Conservation (phyloP, 1,140 invertebrate species). For the Grapholita molesta region DNA sequence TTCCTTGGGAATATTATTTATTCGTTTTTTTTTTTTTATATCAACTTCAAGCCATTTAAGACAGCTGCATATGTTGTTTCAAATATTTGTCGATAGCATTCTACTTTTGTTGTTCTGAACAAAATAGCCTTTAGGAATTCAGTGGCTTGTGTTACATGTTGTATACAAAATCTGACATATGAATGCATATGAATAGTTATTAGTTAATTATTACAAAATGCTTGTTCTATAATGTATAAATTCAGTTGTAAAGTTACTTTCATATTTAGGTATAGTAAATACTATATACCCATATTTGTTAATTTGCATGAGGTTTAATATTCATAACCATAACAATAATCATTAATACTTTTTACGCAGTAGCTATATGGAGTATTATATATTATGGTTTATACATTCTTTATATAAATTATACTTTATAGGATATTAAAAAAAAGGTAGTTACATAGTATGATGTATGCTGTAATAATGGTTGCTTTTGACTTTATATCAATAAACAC, state of each 20-base stretch:
- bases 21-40: too few species aligned
- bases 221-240: not conserved
- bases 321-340: constrained; percentile 3
- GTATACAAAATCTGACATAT: not conserved
- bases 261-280: not conserved
- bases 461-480: constrained; percentile 75
- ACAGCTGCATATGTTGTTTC: too few species aligned
- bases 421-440: not conserved
- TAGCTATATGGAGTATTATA: constrained; percentile 15
- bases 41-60: too few species aligned
- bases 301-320: constrained; percentile 8
- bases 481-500: constrained; percentile 74
- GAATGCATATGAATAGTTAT: not conserved
- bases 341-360: constrained; percentile 15
- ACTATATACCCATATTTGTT: constrained; percentile 2
- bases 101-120: too few species aligned
- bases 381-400: constrained; percentile 12
- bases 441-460: constrained; percentile 57
- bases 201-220: not conserved
- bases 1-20: too few species aligned
- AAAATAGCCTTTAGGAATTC: not conserved
- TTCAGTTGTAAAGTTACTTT: not conserved
- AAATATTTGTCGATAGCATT: too few species aligned
- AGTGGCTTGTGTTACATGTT: not conserved
- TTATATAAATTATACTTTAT: constrained; percentile 5